Percentiles rank a stretch among this genome's conserved stretches.
These are phyloP conservation scores for Promerops cafer DNA, from an alignment of 2,113 vertebrate species.

Conservation along the genomic window DNA sequence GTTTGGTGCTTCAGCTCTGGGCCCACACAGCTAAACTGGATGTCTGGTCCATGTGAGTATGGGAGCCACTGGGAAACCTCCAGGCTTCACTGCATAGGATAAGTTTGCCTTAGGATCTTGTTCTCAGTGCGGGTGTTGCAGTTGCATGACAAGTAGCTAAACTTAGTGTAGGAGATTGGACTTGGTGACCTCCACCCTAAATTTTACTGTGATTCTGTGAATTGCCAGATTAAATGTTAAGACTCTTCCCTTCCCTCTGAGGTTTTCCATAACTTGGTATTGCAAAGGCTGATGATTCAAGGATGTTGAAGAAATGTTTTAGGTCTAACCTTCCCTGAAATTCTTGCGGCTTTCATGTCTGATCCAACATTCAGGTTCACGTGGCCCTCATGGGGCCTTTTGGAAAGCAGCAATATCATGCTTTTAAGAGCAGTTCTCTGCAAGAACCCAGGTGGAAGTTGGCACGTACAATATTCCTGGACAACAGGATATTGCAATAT, in stretches of 20 bases:
- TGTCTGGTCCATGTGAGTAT: background rate
- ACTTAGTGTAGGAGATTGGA: background rate
- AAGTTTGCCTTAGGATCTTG: background rate
- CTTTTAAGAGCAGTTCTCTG: background rate
- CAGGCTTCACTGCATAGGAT: background rate
- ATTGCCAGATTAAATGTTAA: background rate
- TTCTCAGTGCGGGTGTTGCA: background rate
- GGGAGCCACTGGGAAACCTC: background rate
- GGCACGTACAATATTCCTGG: background rate
- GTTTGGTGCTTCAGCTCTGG: accelerated
- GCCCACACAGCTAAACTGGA: background rate
- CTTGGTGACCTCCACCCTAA: background rate
- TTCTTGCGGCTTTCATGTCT: background rate
- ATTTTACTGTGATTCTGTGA: background rate
- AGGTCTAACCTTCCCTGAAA: background rate
- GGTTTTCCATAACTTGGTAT: background rate
- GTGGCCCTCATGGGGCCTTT: background rate
- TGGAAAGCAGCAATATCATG: background rate
- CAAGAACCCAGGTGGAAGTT: background rate
- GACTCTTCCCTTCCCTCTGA: background rate
- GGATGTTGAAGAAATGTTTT: background rate
- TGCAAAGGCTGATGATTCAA: background rate
- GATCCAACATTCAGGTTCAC: background rate
- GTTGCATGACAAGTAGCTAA: background rate
- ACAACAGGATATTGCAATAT: background rate